These are phyloP conservation scores for Heliothis subflexa DNA, from an alignment of 1,140 invertebrate species.

Conservation along the genomic window DNA sequence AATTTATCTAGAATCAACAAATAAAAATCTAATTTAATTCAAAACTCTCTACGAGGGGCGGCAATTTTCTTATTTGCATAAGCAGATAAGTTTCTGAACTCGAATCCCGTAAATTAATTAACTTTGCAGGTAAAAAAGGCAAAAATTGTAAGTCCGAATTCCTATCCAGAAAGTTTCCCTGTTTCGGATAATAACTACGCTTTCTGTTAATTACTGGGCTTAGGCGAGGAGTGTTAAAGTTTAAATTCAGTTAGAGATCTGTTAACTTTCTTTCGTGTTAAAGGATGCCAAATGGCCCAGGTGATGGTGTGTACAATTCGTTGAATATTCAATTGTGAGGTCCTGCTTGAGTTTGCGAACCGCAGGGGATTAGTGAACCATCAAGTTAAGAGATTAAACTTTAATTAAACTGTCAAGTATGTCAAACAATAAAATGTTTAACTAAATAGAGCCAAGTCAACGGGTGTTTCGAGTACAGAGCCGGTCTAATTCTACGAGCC, in stretches of 20 bases:
- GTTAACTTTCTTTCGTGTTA: conserved; percentile 41
- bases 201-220: conserved; percentile 74
- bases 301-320: conserved; percentile 34
- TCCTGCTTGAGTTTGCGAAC: conserved; percentile 1
- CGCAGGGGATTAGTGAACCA: conserved; percentile 38
- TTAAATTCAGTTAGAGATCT: conserved; percentile 61
- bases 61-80: conserved; percentile 74
- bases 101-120: conserved; percentile 77
- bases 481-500: conserved; percentile 49
- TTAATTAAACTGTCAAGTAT: conserved; percentile 48
- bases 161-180: conserved; percentile 66
- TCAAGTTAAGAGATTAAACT: conserved; percentile 40
- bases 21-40: conserved; percentile 50
- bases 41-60: conserved; percentile 42
- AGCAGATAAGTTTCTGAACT: conserved; percentile 71
- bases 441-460: conserved; percentile 10
- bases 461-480: conserved; percentile 30
- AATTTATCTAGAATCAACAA: conserved; percentile 24
- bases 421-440: conserved; percentile 46
- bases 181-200: conserved; percentile 69
- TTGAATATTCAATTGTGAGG: conserved; percentile 42
- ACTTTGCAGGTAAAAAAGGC: conserved; percentile 75
- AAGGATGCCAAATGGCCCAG: conserved; percentile 37
- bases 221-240: conserved; percentile 61
- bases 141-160: conserved; percentile 67